Percentiles rank a stretch among this genome's conserved stretches.
phyloP scores from a whole-genome alignment of 2,113 vertebrate species.

The Tiliqua scincoides region DNA sequence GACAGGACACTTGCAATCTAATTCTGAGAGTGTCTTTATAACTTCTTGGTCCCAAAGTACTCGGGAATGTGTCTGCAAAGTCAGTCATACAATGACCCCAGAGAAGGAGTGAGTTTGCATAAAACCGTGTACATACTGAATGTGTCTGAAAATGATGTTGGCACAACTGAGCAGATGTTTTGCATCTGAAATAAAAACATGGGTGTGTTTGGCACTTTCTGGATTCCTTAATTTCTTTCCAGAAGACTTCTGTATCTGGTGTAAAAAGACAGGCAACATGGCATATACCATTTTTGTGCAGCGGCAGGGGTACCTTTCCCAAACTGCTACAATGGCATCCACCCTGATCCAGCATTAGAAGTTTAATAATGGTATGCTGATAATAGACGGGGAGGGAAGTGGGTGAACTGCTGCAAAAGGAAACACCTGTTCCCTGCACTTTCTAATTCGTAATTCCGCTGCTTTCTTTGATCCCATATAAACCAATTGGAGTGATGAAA shows the following conservation, averaged over 20 bases:
- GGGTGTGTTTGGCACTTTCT: accelerated
- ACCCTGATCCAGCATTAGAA: too few species aligned
- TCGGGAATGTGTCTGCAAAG: neutral
- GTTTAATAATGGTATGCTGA: too few species aligned
- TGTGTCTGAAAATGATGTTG: neutral
- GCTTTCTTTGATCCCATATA: neutral
- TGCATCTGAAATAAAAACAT: accelerated
- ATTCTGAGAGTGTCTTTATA: neutral
- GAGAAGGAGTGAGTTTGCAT: neutral
- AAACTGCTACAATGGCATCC: neutral
- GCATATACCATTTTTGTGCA: neutral
- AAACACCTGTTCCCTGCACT: neutral
- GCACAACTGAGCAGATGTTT: accelerated
- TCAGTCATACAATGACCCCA: neutral
- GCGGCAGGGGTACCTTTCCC: neutral
- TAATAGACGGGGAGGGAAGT: too few species aligned
- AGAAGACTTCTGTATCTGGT: neutral
- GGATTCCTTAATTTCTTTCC: neutral
- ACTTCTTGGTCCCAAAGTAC: neutral
- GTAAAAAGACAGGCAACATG: neutral
- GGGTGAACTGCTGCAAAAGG: neutral
- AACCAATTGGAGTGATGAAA: neutral
- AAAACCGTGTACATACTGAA: neutral
- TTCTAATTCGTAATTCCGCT: neutral
- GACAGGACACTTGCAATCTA: neutral